A percentile compares a stretch with the other conserved stretches of the same genome.
Conservation (phyloP, 2,113 vertebrate genomes). For the Motacilla tschutschensis region DNA sequence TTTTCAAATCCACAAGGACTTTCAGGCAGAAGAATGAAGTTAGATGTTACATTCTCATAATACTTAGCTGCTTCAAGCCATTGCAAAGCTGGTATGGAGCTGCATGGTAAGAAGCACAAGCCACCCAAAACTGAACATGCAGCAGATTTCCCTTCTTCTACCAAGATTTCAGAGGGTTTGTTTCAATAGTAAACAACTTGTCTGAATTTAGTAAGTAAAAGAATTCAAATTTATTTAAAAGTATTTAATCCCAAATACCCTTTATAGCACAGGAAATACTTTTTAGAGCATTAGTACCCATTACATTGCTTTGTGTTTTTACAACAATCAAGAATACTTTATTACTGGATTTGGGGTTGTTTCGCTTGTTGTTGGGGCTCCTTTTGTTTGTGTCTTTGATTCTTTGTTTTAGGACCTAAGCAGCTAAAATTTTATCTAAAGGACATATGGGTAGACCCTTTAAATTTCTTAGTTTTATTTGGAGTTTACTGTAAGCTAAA, state of each 20-base stretch:
- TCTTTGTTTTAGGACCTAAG: not conserved
- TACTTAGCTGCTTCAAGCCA: not conserved
- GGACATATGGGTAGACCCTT: not conserved
- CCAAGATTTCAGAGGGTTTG: not conserved
- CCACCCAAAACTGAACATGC: accelerated
- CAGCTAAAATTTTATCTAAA: conserved; percentile 1
- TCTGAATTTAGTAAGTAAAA: not conserved
- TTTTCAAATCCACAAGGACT: not conserved
- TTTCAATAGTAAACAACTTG: not conserved
- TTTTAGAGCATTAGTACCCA: not conserved
- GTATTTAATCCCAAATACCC: not conserved
- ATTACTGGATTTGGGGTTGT: not conserved
- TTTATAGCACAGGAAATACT: not conserved
- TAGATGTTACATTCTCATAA: not conserved
- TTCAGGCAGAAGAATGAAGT: not conserved
- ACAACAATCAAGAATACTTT: not conserved
- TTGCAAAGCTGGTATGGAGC: not conserved
- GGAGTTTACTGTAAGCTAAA: not conserved
- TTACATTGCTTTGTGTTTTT: not conserved
- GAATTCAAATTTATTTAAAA: not conserved
- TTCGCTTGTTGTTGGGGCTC: not conserved
- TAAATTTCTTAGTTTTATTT: not conserved
- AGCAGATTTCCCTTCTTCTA: not conserved
- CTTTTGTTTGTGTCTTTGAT: not conserved
- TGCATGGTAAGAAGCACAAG: not conserved